Conservation (phyloP, 2,113 vertebrate species). For the Pavo muticus region DNA sequence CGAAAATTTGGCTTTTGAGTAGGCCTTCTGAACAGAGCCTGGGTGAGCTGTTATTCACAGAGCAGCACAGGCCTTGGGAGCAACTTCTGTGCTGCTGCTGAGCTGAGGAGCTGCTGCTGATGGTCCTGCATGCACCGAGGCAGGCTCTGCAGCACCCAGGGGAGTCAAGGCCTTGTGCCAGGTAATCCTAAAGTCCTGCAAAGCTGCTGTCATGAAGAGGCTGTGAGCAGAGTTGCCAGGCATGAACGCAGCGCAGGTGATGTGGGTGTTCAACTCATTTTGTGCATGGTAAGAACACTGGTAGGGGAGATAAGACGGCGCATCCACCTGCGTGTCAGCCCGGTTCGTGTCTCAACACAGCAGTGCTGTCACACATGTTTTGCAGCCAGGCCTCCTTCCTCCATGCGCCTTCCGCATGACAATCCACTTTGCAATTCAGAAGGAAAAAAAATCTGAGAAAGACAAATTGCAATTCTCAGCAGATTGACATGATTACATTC, state of each 20-base stretch:
- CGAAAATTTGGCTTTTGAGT: background rate
- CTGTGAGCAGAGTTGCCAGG: background rate
- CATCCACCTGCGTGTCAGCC: background rate
- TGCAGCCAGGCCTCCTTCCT: background rate
- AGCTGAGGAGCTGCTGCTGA: background rate
- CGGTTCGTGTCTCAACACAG: rapidly evolving
- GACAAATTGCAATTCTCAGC: background rate
- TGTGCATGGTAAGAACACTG: no score
- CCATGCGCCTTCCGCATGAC: background rate
- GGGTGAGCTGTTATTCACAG: rapidly evolving
- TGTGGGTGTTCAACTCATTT: background rate
- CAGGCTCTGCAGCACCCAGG: background rate
- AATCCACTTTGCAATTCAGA: background rate
- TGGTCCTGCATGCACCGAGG: background rate
- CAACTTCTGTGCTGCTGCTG: background rate
- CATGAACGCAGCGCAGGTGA: background rate
- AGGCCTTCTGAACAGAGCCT: rapidly evolving
- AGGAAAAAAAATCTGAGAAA: background rate
- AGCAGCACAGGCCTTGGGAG: background rate
- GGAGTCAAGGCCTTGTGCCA: background rate
- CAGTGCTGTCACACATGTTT: rapidly evolving
- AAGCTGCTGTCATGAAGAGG: background rate
- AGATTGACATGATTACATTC: background rate
- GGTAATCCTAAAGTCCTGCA: background rate
- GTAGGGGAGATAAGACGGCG: background rate